Evolutionary conservation across 1,140 invertebrate genomes (phyloP), one percentile per base, ranked within the genome.

Genomic region (Homalodisca vitripennis): DNA sequence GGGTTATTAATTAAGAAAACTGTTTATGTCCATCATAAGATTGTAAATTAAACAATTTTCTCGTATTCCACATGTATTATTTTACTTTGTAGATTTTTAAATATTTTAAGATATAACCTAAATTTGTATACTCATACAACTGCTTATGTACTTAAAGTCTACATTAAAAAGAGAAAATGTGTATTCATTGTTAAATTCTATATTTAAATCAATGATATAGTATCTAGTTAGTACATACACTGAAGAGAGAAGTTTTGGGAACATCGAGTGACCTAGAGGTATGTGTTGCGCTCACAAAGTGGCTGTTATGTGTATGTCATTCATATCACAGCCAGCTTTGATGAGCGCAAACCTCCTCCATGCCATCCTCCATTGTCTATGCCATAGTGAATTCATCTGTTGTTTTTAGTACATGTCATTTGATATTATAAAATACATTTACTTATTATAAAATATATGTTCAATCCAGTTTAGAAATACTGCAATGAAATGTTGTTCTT

Each of bases 321-420:
- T 84, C 85, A 86, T 86, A 86, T 86, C 85, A 89, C 88, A 90
- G 88, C 88, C 88, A 90, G 88, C 87, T 89, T 90, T 90, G 89
- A 90, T 89, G 88, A 90, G 88, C 88, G 87, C 55, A 62, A 55
- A 31, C 30, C 62, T 14, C 32, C 27, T 3, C 20, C 34, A 41
- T 6, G 17, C 17, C 34, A 41, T 10, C 34, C 6, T 10, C 6
- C 34, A 41, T 10, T 41, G n/a, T n/a, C n/a, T n/a, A n/a, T n/a
- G 34, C 34, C 17, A 41, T 17, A 41, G 17, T 10, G 17, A 41
- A 6, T 6, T 41, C 34, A 41, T 41, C 6, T 6, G 34, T 6
- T 41, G 34, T 41, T 41, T 41, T 6, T 41, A 41, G 17, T 41
- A 41, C 34, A 41, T 41, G 6, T 41, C 34, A 10, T 17, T 41